A percentile compares a stretch with the other conserved stretches of the same genome.
Evolutionary conservation across 2,888 invertebrate species (phyloP).

Genomic region (Molanna angustata): DNA sequence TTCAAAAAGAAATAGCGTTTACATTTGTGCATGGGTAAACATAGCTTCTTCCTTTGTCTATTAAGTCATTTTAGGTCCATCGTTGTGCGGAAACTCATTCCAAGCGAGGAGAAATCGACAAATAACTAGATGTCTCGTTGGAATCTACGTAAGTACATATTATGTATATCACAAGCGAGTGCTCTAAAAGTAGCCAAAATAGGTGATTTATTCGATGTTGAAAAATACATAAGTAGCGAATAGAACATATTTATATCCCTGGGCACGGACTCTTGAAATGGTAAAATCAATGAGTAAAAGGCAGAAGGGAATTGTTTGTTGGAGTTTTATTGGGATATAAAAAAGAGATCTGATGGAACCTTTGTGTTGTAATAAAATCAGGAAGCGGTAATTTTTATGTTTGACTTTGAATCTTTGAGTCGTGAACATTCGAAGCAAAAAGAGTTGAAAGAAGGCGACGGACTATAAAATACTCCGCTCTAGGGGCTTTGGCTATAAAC

Average conservation of each 20-base stretch:
- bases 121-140: too few relatives aligned
- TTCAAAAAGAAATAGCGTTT: too few relatives aligned
- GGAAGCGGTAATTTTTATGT: conserved; percentile 29
- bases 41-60: too few relatives aligned
- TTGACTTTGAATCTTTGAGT: conserved; percentile 23
- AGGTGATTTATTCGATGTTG: background rate
- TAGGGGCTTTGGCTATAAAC: conserved; percentile 26
- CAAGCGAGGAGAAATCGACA: too few relatives aligned
- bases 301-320: background rate
- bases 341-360: conserved; percentile 17
- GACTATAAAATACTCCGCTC: conserved; percentile 25
- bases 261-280: background rate
- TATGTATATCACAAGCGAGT: too few relatives aligned
- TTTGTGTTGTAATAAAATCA: conserved; percentile 26
- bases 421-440: conserved; percentile 16
- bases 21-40: too few relatives aligned
- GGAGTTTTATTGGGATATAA: conserved; percentile 15
- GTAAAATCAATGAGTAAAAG: background rate
- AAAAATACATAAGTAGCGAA: too few relatives aligned
- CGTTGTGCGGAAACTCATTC: too few relatives aligned
- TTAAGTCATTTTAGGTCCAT: too few relatives aligned
- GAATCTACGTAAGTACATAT: too few relatives aligned
- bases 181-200: too few relatives aligned
- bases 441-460: conserved; percentile 16
- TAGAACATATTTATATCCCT: background rate